Evolutionary conservation across 2,797 vertebrate genomes (phyloP), one percentile per base, ranked within the genome.

Genomic region (Sebastes paucispinis): DNA sequence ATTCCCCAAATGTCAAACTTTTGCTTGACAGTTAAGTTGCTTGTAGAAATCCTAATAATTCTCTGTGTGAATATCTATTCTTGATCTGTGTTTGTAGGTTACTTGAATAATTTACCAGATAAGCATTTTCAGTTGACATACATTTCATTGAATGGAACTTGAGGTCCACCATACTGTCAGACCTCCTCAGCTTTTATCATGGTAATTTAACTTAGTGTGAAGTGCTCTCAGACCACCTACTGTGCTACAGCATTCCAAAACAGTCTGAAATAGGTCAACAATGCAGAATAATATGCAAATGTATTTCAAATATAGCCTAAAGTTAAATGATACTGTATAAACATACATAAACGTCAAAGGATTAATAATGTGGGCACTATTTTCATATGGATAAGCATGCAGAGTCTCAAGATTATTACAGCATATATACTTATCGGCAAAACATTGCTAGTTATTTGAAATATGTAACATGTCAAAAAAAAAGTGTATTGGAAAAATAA

Each of bases 171-270:
- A 59, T 75, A 75, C 72, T 81, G 83, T 70, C 75, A 70, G 78
- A 67, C 52, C 66, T 73, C 72, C 66, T 60, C 29, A 24, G 73
- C 82, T 69, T 84, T 92, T 92, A 64, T 85, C 25, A 91, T 91
- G 88, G 31, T 90, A 91, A 92, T 93, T 63, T 78, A 79, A 86
- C 43, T 18, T 16, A 84, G 86, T 84, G 87, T 57, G 73, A 85
- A 84, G 80, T 60, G 74, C 68, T 66, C n/a, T 58, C 29, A 36
- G 90, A 92, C 91, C 90, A 88, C 90, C 88, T 84, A 87, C 87
- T 24, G 81, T 58, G 84, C 63, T 11, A 22, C 78, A 8, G 60
- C 78, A 14, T 79, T 84, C 75, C 74, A 79, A 36, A 86, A 75
- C 80, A 72, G 50, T 22, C 71, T 50, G 68, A 87, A 84, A 75